phyloP scores from a whole-genome alignment of 2,113 vertebrate species.

The Pao palembangensis region DNA sequence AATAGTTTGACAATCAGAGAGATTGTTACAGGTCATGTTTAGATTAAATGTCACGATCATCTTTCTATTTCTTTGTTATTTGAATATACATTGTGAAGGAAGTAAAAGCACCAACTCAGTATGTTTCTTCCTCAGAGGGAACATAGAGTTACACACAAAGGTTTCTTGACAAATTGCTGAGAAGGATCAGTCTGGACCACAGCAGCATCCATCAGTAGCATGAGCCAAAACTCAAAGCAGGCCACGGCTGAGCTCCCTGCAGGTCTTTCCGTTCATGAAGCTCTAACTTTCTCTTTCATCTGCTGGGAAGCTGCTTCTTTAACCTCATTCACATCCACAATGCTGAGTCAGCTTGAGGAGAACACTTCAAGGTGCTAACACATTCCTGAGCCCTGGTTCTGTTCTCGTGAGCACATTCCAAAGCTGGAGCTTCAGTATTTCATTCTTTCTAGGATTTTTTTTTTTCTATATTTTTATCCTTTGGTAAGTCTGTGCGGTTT shows the following conservation, averaged over 20 bases:
- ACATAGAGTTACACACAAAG: not conserved
- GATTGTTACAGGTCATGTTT: not conserved
- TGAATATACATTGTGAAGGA: too few species aligned
- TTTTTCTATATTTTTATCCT: too few species aligned
- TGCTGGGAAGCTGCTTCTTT: slow-evolving; percentile 1
- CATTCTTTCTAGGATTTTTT: not conserved
- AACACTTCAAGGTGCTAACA: slow-evolving; percentile 8
- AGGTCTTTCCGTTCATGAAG: not conserved
- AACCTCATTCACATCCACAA: slow-evolving; percentile 4
- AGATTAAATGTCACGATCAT: too few species aligned
- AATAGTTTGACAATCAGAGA: not conserved
- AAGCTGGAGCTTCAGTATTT: not conserved
- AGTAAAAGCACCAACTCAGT: not conserved
- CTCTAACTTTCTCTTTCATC: slow-evolving; percentile 1
- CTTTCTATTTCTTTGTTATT: too few species aligned
- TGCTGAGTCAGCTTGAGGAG: slow-evolving; percentile 7
- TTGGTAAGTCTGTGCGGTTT: too few species aligned
- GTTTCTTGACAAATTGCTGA: too few species aligned
- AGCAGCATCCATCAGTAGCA: not conserved
- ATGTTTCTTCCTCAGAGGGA: not conserved
- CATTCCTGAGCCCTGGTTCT: slow-evolving; percentile 1
- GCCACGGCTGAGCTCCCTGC: not conserved
- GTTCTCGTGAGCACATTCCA: not conserved
- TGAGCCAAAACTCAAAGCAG: not conserved
- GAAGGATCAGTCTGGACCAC: too few species aligned